A percentile compares a stretch with the other conserved stretches of the same genome.
Evolutionary conservation across 2,113 vertebrate species (phyloP).

Genomic region (Balaenoptera acutorostrata): DNA sequence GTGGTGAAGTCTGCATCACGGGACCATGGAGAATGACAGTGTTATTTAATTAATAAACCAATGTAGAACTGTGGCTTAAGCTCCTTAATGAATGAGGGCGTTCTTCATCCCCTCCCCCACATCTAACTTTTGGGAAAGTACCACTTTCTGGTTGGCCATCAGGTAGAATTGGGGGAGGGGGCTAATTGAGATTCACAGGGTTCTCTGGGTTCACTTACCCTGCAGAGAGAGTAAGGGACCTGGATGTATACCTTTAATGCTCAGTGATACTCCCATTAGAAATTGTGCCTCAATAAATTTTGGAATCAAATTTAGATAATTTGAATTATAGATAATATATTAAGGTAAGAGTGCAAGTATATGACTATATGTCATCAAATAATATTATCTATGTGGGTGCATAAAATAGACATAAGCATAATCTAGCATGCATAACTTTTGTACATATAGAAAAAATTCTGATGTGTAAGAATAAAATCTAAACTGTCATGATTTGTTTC

Average conservation of each 20-base stretch:
- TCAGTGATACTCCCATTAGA: not conserved
- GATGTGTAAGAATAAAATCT: not conserved
- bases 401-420: not conserved
- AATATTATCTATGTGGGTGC: not conserved
- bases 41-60: not conserved
- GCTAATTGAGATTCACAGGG: not conserved
- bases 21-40: rapidly evolving
- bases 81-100: not conserved
- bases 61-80: not conserved
- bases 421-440: not conserved
- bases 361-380: not conserved
- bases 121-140: not conserved
- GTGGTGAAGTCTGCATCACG: rapidly evolving
- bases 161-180: rapidly evolving
- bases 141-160: not conserved
- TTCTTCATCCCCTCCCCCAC: not conserved
- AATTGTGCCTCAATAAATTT: not conserved
- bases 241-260: not conserved
- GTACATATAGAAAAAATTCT: not conserved
- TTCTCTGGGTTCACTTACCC: not conserved
- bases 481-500: not conserved
- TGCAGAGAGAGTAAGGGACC: not conserved
- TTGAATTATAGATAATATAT: not conserved
- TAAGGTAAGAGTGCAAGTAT: not conserved
- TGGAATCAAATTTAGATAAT: not conserved